phyloP scores from a whole-genome alignment of 2,113 vertebrate genomes.

The Pyxicephalus adspersus region DNA sequence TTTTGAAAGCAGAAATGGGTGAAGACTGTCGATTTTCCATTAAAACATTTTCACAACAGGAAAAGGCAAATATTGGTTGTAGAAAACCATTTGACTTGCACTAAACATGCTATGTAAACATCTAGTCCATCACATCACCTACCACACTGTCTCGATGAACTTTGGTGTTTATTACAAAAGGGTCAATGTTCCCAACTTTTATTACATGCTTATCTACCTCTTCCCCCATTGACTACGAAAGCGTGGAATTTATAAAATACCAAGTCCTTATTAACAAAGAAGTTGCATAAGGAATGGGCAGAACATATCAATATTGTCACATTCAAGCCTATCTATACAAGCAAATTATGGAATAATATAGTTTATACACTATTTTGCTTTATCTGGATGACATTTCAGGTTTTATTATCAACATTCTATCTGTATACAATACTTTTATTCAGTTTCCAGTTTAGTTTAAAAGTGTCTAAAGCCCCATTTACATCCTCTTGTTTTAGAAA shows the following conservation, averaged over 20 bases:
- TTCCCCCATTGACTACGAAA: neutral
- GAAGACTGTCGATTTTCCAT: constrained; percentile 4
- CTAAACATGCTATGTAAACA: constrained; percentile 12
- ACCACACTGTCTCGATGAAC: constrained; percentile 7
- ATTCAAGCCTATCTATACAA: too few relatives aligned
- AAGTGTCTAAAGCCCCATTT: too few relatives aligned
- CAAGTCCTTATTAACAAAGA: too few relatives aligned
- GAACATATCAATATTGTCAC: too few relatives aligned
- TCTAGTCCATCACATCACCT: constrained; percentile 2
- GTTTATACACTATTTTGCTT: too few relatives aligned
- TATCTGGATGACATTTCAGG: too few relatives aligned
- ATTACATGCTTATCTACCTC: neutral
- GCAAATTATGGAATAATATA: too few relatives aligned
- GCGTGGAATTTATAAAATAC: constrained; percentile 1
- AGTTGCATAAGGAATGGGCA: too few relatives aligned
- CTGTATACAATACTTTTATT: too few relatives aligned
- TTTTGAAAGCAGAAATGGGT: neutral
- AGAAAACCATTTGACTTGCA: constrained; percentile 13
- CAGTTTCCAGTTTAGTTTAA: too few relatives aligned
- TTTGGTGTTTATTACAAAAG: neutral
- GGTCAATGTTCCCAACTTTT: neutral
- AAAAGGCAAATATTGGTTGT: constrained; percentile 24
- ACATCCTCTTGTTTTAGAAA: too few relatives aligned
- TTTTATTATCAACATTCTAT: too few relatives aligned
- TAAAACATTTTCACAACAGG: constrained; percentile 9